Base-by-base conservation (phyloP, 30 jellyfish, hydroid and myxozoan genomes). In the Euphysa ruthae region DNA sequence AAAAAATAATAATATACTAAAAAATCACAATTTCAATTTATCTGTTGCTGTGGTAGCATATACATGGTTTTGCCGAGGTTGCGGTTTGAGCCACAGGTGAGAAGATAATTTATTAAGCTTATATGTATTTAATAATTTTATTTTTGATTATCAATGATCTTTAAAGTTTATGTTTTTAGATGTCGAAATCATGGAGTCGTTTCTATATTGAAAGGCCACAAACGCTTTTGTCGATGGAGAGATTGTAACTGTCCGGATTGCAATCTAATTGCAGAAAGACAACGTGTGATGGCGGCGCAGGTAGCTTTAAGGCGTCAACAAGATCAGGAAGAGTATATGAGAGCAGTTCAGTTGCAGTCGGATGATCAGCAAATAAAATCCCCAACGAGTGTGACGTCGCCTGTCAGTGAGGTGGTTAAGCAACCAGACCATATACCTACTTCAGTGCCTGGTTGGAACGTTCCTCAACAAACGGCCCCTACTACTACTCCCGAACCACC, bases 201-300 rank as follows among this genome's bases (percentile, higher is more conserved):
- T 27, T 89, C 98, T 4, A 89, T 89, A 58, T 49, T 89, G 51
- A 89, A 89, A 56, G 98, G 98, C 2, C 98, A 89, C 70, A 89
- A 89, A 51, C 88, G 98, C 16, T 89, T 89, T 70, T 89, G 98
- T 60, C 87, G 95, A 61, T 89, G 98, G 98, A 24, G 98, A 28
- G 98, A 89, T 43, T 89, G 98, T 43, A 76, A 69, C 56, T 89
- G 98, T 75, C 94, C 98, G 1, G 98, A 89, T 58, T 89, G 98
- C 54, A 89, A 81, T 81, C 69, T 89, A 70, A 89, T 89, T 43
- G 98, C 98, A 6, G 98, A 89, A 55, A 63, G 98, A 35, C 98
- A 89, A 77, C 93, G 98, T 6, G 98, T 89, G 14, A 89, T 89
- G 98, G 98, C 98, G 44, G 98, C 98, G 1, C 98, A 89, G 46